phyloP scores from a whole-genome alignment of 2,888 invertebrate genomes.

The Molanna angustata region DNA sequence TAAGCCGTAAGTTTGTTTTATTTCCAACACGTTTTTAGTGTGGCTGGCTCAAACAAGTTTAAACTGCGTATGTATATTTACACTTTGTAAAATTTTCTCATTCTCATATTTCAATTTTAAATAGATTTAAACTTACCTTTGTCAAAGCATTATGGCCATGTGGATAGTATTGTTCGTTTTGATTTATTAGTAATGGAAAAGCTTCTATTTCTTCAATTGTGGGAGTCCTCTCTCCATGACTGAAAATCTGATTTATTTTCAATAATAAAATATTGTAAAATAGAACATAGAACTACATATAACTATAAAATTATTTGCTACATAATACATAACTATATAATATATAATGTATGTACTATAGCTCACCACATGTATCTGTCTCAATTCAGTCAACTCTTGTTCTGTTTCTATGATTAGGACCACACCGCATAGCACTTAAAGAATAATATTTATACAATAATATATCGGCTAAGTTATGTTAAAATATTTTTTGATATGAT shows the following conservation, averaged over 20 bases:
- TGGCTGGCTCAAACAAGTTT: too few species aligned
- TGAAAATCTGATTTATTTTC: slow-evolving; percentile 53
- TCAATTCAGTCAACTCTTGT: slow-evolving; percentile 49
- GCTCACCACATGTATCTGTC: slow-evolving; percentile 54
- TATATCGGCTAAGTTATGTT: too few species aligned
- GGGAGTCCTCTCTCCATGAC: slow-evolving; percentile 72
- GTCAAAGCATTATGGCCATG: slow-evolving; percentile 67
- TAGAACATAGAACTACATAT: not conserved
- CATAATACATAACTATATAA: not conserved
- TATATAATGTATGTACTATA: too few species aligned
- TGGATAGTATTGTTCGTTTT: slow-evolving; percentile 57
- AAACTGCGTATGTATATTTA: too few species aligned
- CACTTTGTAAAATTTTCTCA: too few species aligned
- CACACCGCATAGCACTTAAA: slow-evolving; percentile 53
- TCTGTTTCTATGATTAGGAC: slow-evolving; percentile 48
- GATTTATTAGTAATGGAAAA: slow-evolving; percentile 61
- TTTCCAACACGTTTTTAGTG: too few species aligned
- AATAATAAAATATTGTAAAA: not conserved
- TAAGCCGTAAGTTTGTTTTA: too few species aligned
- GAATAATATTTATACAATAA: too few species aligned
- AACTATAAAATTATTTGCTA: not conserved
- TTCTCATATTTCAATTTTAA: too few species aligned
- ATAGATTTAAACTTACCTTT: slow-evolving; percentile 51
- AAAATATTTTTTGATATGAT: too few species aligned
- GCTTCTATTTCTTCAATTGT: slow-evolving; percentile 52